Base-by-base conservation (phyloP, 2,888 invertebrate genomes). In the Panzeria rudis region DNA sequence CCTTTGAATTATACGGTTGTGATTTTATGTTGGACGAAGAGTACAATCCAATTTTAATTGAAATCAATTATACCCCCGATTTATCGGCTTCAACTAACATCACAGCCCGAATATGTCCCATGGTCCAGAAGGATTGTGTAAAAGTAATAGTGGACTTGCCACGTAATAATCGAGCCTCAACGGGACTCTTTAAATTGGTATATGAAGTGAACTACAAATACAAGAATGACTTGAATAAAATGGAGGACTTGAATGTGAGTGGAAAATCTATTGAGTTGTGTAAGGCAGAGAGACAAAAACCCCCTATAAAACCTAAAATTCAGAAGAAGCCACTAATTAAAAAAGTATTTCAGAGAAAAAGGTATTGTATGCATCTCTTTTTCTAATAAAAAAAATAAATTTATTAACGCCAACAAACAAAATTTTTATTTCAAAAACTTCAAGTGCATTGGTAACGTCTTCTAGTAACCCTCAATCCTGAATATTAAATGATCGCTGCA, bases 51-150 rank as follows among this genome's bases (percentile, higher is more conserved):
- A 98, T 97, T 96, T 93, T 98, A 84, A 96, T 98, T 88, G 98
- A 98, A 93, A 97, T 98, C 87, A 98, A 98, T 93, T 96, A 97
- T 2, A 96, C 96, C 89, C 98, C 98, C 0, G 96, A 97, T 92
- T 94, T 98, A 92, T 94, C 94, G 84, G 94, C 95, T 25, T 97
- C 97, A 32, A 98, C 98, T 0, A 94, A 95, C 78, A 95, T 98
- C 13, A 98, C 98, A 0, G 95, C 96, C 0, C 94, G 95, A 87
- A 95, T 98, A 90, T 98, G 98, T 91, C 95, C 96, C 3, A 94
- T 94, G 88, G 97, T 97, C 5, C 92, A 98, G 20, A 95, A 97
- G 88, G 98, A 98, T 93, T 94, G 97, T 25, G 94, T 98, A 72
- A 98, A 97, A 95, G 98, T 98, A 95, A 91, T 92, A 41, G 88